These are phyloP conservation scores for Cygnus olor DNA, from an alignment of 2,797 vertebrate genomes.

Conservation along the genomic window DNA sequence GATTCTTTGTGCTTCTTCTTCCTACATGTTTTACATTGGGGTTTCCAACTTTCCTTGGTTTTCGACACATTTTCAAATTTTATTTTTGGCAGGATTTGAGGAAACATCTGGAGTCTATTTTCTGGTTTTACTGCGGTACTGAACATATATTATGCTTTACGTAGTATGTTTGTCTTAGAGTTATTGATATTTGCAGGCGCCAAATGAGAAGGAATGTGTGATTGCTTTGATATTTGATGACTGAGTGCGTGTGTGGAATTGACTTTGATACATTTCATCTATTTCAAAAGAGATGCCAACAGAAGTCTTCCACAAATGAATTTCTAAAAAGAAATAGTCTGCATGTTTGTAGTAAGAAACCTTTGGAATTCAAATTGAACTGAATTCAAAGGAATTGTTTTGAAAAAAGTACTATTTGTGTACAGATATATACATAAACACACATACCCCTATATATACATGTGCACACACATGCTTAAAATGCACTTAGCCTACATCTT, in stretches of 20 bases:
- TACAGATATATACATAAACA: neutral
- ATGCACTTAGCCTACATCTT: neutral
- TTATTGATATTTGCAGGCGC: slow-evolving; percentile 12
- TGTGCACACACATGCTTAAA: neutral
- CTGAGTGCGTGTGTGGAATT: neutral
- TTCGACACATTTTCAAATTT: slow-evolving; percentile 34
- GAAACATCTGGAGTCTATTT: slow-evolving; percentile 65
- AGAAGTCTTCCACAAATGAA: neutral
- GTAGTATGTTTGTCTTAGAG: neutral
- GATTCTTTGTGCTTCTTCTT: neutral
- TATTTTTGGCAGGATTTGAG: slow-evolving; percentile 16
- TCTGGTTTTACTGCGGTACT: slow-evolving; percentile 38
- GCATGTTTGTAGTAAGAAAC: neutral
- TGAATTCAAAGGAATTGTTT: neutral
- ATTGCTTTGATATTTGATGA: neutral
- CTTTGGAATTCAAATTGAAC: neutral
- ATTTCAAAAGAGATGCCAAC: neutral
- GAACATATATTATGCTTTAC: neutral
- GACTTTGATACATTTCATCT: neutral
- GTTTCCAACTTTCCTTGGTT: slow-evolving; percentile 18
- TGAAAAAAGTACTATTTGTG: neutral
- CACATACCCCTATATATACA: rapidly evolving
- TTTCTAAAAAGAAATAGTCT: neutral
- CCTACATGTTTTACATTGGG: neutral
- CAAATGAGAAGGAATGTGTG: neutral